phyloP scores from a whole-genome alignment of 2,113 vertebrate species.

The Pollachius pollachius region DNA sequence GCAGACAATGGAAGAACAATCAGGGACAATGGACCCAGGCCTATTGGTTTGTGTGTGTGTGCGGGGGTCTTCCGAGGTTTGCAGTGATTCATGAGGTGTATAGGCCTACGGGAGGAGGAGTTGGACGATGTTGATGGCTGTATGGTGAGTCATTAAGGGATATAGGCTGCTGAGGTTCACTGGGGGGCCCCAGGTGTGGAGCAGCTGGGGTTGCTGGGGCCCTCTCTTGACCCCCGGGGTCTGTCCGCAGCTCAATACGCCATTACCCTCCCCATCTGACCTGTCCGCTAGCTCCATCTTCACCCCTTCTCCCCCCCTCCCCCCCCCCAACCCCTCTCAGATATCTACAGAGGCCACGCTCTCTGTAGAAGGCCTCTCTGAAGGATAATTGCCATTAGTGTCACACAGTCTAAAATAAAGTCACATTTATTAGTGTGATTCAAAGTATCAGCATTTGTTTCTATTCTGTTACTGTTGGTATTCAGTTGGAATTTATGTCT shows the following conservation, averaged over 20 bases:
- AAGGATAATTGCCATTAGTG: conserved; percentile 3
- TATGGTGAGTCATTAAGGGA: not conserved
- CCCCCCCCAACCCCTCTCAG: not conserved
- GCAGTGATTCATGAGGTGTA: conserved; percentile 37
- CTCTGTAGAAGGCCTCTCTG: too few relatives aligned
- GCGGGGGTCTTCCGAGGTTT: conserved; percentile 32
- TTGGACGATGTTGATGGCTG: not conserved
- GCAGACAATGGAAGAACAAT: conserved; percentile 28
- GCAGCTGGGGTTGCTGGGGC: conserved; percentile 62
- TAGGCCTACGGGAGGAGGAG: conserved; percentile 11
- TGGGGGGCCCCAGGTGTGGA: conserved; percentile 63
- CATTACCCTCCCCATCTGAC: conserved; percentile 67
- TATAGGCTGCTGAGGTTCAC: too few relatives aligned
- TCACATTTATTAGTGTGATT: too few relatives aligned
- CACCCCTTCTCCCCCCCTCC: too few relatives aligned
- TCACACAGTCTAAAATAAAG: too few relatives aligned
- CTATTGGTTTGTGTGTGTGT: conserved; percentile 8
- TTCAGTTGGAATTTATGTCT: too few relatives aligned
- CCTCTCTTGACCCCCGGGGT: conserved; percentile 54
- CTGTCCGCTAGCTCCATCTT: conserved; percentile 22
- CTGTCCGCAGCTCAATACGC: conserved; percentile 73
- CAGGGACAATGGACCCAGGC: too few relatives aligned
- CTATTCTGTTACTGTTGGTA: too few relatives aligned
- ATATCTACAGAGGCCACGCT: too few relatives aligned
- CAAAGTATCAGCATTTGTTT: too few relatives aligned